Base-by-base conservation (phyloP, 92 coral and sea anemone genomes). In the Zoanthus solanderi region DNA sequence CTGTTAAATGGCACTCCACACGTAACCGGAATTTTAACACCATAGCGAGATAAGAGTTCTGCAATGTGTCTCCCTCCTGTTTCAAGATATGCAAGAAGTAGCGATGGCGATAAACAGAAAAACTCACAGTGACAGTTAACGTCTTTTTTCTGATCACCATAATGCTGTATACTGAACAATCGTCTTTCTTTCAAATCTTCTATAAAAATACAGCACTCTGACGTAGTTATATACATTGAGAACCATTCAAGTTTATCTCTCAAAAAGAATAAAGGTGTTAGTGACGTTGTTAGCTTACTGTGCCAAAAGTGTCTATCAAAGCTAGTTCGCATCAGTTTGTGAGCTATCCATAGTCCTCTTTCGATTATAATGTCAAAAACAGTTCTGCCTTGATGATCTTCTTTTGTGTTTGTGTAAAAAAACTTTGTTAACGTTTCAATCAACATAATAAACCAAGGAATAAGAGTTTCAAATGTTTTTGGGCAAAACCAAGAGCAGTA, bases 401-500 rank as follows among this genome's bases (percentile, higher is more conserved):
- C 37, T 67, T 0, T 32, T 9, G 15, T 1, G n/a, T 58, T 0
- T 2, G n/a, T 4, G n/a, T 67, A 11, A 4, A 14, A 29, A 29
- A 23, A 23, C n/a, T n/a, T 6, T 1, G n/a, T 29, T 18, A 29
- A 29, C 12, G 72, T 67, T 67, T 67, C n/a, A n/a, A 18, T 30
- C 74, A 31, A 69, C 45, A 69, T 8, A 16, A 69, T 11, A 31
- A 69, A 30, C 46, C 74, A 69, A 7, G 74, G 45, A 69, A 30
- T 30, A 11, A 92, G 48, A 4, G 0, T 4, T 15, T 34, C 72
- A 42, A 68, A 53, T 10, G 79, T 88, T 57, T 83, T 0, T 72
- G 18, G 0, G 91, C 91, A 13, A 78, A 78, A 53, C 92, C 86
- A 67, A 79, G 79, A 18, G 92, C 91, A 28, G 94, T 89, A 52